These are phyloP conservation scores for Mamestra brassicae DNA, from an alignment of 2,888 invertebrate genomes.

Conservation along the genomic window DNA sequence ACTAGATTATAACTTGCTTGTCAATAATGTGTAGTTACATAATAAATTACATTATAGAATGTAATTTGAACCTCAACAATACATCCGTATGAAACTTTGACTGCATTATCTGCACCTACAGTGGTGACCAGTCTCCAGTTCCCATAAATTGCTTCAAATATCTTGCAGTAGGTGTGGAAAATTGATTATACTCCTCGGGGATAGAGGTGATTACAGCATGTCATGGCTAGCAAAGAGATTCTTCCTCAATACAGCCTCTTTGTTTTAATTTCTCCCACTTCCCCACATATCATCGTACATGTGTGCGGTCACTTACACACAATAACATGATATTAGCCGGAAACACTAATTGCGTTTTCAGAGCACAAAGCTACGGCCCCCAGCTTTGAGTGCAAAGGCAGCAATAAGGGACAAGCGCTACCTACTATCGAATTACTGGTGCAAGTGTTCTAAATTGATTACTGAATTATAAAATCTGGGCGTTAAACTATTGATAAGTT, in stretches of 20 bases:
- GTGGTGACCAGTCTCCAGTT: too few relatives aligned
- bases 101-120: too few relatives aligned
- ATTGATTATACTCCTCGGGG: too few relatives aligned
- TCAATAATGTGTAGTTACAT: too few relatives aligned
- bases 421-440: slow-evolving; percentile 3
- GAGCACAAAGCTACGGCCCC: slow-evolving; percentile 38
- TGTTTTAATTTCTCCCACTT: neutral
- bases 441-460: neutral
- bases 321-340: slow-evolving; percentile 14
- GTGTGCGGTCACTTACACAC: slow-evolving; percentile 4
- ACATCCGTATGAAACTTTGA: too few relatives aligned
- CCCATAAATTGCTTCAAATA: neutral
- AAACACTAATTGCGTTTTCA: slow-evolving; percentile 48
- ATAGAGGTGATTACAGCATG: too few relatives aligned
- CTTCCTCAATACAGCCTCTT: neutral
- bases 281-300: neutral
- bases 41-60: too few relatives aligned
- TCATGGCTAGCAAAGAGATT: neutral
- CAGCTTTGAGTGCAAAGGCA: slow-evolving; percentile 32
- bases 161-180: neutral
- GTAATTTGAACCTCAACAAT: too few relatives aligned
- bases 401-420: slow-evolving; percentile 20
- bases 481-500: too few relatives aligned
- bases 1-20: too few relatives aligned
- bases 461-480: neutral